A percentile compares a stretch with the other conserved stretches of the same genome.
Evolutionary conservation across 1,140 invertebrate species (phyloP).

Genomic region (Mizuhopecten yessoensis): DNA sequence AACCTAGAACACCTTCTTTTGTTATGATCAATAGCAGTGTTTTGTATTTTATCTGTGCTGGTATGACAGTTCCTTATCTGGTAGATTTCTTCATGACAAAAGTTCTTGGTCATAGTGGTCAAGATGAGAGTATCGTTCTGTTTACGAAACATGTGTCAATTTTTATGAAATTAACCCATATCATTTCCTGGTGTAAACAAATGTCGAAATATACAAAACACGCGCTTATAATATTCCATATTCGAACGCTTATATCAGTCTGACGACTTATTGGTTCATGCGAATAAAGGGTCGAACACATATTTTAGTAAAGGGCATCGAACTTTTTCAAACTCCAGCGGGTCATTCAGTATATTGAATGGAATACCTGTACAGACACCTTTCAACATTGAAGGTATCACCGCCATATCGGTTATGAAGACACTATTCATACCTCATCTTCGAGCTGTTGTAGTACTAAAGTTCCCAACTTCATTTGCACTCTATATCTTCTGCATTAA

Average conservation of each 20-base stretch:
- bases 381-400: constrained; percentile 23
- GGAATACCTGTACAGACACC: constrained; percentile 52
- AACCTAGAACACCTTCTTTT: no score
- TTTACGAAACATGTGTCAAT: no score
- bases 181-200: constrained; percentile 38
- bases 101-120: no score
- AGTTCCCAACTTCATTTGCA: constrained; percentile 73
- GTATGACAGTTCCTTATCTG: no score
- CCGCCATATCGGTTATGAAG: background rate
- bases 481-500: constrained; percentile 49
- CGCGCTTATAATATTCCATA: background rate
- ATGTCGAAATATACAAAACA: background rate
- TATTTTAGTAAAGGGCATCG: background rate
- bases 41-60: no score
- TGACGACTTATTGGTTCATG: background rate
- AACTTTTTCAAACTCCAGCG: constrained; percentile 43
- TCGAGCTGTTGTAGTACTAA: constrained; percentile 75
- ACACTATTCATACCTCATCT: constrained; percentile 70
- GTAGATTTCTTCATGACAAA: no score
- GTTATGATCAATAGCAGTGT: no score
- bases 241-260: background rate
- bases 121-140: no score
- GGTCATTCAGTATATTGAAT: constrained; percentile 44
- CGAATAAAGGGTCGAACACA: background rate
- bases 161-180: background rate